Base-by-base conservation (phyloP, 2,888 invertebrate genomes). In the Tridacna crocea region DNA sequence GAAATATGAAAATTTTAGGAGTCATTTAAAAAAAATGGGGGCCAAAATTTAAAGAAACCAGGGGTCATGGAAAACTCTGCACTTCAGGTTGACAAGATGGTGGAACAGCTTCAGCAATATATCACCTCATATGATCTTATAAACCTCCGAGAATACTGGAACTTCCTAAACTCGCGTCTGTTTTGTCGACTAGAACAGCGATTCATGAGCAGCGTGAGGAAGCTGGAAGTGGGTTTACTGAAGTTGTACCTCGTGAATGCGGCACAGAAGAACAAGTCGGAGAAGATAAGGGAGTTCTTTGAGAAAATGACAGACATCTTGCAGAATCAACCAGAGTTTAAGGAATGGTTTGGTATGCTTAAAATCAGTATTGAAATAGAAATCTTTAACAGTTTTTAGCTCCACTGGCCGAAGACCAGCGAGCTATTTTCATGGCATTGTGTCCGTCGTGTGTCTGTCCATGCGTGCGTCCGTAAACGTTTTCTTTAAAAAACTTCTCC, bases 281-380 rank as follows among this genome's bases (percentile, higher is more conserved):
- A 99, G 58, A 97, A 97, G 94, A 96, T 98, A 76, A 95, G 96
- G 26, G 99, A 99, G 87, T 99, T 99, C 95, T 97, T 99, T 93
- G 96, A 96, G 15, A 98, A 97, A 95, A 96, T 98, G 96, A 96
- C 98, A 10, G 96, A 97, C 22, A 98, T 98, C 90, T 94, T 99
- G 68, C 98, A 98, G 93, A 96, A 96, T 72, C 98, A 98, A 93
- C 95, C 96, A 81, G 99, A 99, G 94, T 99, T 99, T 98, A 98
- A 97, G 93, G 99, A 99, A 90, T 99, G 99, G 99, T 99, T 98
- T 95, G 97, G 99, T 99, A 96, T 96, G 96, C 96, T 55, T 19
- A 24, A 22, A 61, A 46, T 19, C 51, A 19, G 11, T 15, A 65
- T n/a, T n/a, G n/a, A n/a, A n/a, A n/a, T n/a, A n/a, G n/a, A n/a